Conservation (phyloP, 2,797 vertebrate genomes). For the Microchirus variegatus region DNA sequence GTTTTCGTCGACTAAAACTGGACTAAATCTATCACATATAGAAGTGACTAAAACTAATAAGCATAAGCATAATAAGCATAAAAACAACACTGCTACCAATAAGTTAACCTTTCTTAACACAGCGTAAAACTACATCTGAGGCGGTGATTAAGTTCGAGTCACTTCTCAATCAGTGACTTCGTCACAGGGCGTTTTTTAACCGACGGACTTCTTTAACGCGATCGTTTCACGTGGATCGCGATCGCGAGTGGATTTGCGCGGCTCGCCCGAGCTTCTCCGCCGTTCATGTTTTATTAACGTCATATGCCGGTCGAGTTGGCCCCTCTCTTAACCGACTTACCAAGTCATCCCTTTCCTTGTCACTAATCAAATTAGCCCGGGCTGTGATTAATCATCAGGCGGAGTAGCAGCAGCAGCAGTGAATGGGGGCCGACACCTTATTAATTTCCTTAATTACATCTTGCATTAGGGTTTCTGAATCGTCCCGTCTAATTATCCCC, state of each 20-base stretch:
- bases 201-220: constrained; percentile 60
- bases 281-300: constrained; percentile 84
- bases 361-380: constrained; percentile 85
- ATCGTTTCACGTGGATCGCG: constrained; percentile 54
- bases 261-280: constrained; percentile 40
- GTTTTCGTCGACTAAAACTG: no score
- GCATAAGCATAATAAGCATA: no score
- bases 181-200: constrained; percentile 45
- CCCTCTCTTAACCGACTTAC: constrained; percentile 78
- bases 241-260: constrained; percentile 56
- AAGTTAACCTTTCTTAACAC: no score
- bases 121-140: constrained; percentile 10
- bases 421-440: constrained; percentile 83
- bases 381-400: constrained; percentile 84
- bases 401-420: constrained; percentile 64
- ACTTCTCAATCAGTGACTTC: constrained; percentile 28
- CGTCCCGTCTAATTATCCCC: constrained; percentile 78
- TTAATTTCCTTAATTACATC: constrained; percentile 87
- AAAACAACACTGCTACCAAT: no score
- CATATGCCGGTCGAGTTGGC: constrained; percentile 73
- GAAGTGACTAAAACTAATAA: no score
- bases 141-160: constrained; percentile 43
- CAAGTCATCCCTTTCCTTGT: constrained; percentile 82
- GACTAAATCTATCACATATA: no score
- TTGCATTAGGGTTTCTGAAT: constrained; percentile 83